These are phyloP conservation scores for Cranoglanis bouderius DNA, from an alignment of 2,113 vertebrate genomes.

Conservation along the genomic window DNA sequence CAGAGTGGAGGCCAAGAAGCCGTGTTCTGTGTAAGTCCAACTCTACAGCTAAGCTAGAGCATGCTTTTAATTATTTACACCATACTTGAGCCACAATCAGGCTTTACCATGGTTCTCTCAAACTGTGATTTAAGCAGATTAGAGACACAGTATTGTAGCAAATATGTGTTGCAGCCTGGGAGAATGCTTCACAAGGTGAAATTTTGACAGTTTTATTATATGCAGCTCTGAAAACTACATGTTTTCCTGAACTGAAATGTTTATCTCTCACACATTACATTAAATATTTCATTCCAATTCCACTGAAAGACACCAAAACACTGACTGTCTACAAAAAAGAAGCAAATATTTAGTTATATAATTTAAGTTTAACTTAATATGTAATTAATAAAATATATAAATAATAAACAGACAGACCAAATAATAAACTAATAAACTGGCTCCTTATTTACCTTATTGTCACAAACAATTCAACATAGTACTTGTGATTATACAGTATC, in stretches of 20 bases:
- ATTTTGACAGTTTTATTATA: neutral
- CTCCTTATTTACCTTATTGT: no score
- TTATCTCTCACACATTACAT: neutral
- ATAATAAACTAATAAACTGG: no score
- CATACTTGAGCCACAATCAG: conserved; percentile 10
- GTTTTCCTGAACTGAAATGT: neutral
- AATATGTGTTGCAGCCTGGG: neutral
- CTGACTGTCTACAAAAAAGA: neutral
- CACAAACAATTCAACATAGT: neutral
- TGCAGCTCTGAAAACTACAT: neutral
- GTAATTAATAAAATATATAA: neutral
- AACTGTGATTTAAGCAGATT: neutral
- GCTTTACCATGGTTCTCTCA: neutral
- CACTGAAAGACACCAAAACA: neutral
- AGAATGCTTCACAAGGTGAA: neutral
- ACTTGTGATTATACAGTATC: neutral
- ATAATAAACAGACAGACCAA: no score
- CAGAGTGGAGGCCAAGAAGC: conserved; percentile 56
- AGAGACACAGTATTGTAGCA: neutral
- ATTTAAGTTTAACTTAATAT: neutral
- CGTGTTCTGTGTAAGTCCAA: neutral
- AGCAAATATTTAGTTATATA: neutral
- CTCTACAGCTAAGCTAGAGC: neutral
- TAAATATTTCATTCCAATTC: neutral
- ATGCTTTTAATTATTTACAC: conserved; percentile 16